Evolutionary conservation across 2,797 vertebrate species (phyloP), one percentile per base, ranked within the genome.

Genomic region (Gastrophryne carolinensis): DNA sequence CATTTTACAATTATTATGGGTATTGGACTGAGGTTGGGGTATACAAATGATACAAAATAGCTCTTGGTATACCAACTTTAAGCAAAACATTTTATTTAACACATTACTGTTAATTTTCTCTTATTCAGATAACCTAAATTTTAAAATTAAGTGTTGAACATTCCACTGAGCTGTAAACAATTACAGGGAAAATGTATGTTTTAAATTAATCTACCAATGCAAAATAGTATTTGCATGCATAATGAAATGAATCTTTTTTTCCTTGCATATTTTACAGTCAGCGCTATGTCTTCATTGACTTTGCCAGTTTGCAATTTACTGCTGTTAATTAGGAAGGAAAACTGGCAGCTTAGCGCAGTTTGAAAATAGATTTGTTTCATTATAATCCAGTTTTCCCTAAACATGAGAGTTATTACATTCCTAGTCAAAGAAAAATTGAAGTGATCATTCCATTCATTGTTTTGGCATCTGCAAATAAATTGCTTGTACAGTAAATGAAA

Each of bases 301-400:
- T 56, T 64, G 30, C 47, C 69, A 37, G 32, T 63, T 53, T 60
- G 19, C 11, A 73, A 64, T 73, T 64, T 54, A 44, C 49, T 26
- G 11, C 34, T 56, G 50, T 17, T 73, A 73, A 73, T 73, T 65
- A 73, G 49, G 19, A 73, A 53, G n/a, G 58, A 52, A 62, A 72
- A 61, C 69, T 37, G 57, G 44, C 69, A 52, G 35, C 26, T 50
- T 35, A 72, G 30, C 21, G 17, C 57, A 62, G 69, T 23, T 61
- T 62, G 57, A 62, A 50, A 61, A 72, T 72, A 62, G 35, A 72
- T 61, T 72, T 61, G 56, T 61, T 50, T 62, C 30, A 72, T 72
- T 26, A 26, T 30, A 61, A 37, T 52, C 47, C 34, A 72, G 50
- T 49, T 61, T 44, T 50, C 27, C 23, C 41, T 29, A 72, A 50